Evolutionary conservation across 2,113 vertebrate species (phyloP).

Genomic region (Podilymbus podiceps): DNA sequence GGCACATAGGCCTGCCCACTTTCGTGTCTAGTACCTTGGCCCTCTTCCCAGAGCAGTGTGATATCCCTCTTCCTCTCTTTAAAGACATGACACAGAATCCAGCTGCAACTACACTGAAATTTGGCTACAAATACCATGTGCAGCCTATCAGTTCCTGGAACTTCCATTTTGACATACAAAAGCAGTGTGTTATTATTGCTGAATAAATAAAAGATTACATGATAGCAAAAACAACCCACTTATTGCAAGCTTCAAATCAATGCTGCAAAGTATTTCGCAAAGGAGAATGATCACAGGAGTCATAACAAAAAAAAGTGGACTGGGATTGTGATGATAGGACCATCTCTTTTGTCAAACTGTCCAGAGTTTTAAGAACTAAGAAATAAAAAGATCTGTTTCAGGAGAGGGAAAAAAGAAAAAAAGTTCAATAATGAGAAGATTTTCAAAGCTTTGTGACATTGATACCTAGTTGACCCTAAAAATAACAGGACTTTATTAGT

Average conservation of each 20-base stretch:
- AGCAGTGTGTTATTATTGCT: not conserved
- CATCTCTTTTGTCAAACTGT: not conserved
- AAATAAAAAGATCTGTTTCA: not conserved
- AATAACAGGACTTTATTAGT: not conserved
- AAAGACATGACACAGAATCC: conserved; percentile 7
- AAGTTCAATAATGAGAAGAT: not conserved
- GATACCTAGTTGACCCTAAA: not conserved
- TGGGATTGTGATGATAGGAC: not conserved
- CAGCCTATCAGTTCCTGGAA: not conserved
- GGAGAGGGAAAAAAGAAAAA: too few species aligned
- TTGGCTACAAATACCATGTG: not conserved
- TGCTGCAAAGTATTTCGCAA: not conserved
- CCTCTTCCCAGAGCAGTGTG: not conserved
- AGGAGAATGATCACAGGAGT: not conserved
- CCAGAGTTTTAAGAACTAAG: not conserved
- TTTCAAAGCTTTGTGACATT: not conserved
- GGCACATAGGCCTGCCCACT: not conserved
- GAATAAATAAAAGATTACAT: conserved; percentile 19
- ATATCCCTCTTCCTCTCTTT: not conserved
- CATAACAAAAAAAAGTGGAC: not conserved
- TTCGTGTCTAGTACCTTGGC: not conserved
- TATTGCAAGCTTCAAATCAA: not conserved
- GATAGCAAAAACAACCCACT: not conserved
- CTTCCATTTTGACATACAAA: conserved; percentile 5
- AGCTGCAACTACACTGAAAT: not conserved